Conservation (phyloP, 2,797 vertebrate species). For the Intellagama lesueurii region DNA sequence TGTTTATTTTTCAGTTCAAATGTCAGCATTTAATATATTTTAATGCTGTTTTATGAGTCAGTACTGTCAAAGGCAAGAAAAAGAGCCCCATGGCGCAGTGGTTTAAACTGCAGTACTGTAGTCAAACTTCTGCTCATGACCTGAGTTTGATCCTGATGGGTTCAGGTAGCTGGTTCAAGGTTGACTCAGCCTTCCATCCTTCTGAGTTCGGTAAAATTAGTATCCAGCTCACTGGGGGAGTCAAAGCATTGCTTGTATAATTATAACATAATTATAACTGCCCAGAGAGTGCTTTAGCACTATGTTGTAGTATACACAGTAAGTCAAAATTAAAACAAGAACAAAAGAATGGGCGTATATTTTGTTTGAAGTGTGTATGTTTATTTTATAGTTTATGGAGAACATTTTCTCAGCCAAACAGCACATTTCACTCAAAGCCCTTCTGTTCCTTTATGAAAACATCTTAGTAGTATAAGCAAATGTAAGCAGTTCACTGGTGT, state of each 20-base stretch:
- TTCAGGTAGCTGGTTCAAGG: too few relatives aligned
- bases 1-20: conserved; percentile 29
- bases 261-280: too few relatives aligned
- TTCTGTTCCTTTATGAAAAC: background rate
- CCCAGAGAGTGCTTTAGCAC: too few relatives aligned
- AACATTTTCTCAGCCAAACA: background rate
- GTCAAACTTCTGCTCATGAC: too few relatives aligned
- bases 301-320: too few relatives aligned
- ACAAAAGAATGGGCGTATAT: background rate
- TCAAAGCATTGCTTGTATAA: too few relatives aligned
- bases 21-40: conserved; percentile 36
- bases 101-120: too few relatives aligned
- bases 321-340: too few relatives aligned
- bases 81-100: background rate
- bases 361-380: conserved; percentile 36
- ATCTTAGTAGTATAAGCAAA: background rate
- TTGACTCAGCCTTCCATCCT: too few relatives aligned
- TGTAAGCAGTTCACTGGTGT: background rate
- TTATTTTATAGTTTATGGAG: background rate
- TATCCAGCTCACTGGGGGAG: too few relatives aligned
- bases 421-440: background rate
- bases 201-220: too few relatives aligned
- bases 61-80: conserved; percentile 29
- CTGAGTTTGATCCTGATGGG: too few relatives aligned
- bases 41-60: conserved; percentile 24